Conservation (phyloP, 1,140 invertebrate genomes). For the Heterodera schachtii region DNA sequence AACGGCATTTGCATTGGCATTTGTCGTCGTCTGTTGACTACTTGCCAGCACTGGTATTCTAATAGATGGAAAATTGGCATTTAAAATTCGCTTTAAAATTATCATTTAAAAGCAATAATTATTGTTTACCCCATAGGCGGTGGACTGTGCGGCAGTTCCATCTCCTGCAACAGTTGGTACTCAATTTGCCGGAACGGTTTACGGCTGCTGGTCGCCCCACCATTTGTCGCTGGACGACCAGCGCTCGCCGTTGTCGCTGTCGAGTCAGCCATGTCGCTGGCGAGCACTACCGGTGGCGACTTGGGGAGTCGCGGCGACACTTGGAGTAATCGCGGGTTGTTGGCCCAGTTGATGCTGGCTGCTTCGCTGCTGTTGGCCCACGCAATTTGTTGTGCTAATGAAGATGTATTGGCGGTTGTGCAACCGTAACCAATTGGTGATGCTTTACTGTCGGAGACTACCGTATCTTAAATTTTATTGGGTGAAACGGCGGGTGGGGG, state of each 20-base stretch:
- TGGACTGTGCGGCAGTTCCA: slow-evolving; percentile 51
- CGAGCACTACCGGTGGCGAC: background rate
- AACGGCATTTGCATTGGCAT: background rate
- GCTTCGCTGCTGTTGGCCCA: too few relatives aligned
- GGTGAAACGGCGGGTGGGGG: too few relatives aligned
- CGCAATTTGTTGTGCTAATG: too few relatives aligned
- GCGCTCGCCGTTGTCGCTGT: background rate
- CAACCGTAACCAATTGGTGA: too few relatives aligned
- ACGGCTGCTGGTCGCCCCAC: background rate
- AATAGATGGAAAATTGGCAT: background rate
- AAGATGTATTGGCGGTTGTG: too few relatives aligned
- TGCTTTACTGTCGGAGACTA: too few relatives aligned
- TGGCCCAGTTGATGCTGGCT: too few relatives aligned
- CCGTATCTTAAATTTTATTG: too few relatives aligned
- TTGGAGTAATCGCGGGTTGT: background rate
- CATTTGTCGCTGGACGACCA: slow-evolving; percentile 18
- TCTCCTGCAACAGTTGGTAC: slow-evolving; percentile 55
- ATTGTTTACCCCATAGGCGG: slow-evolving; percentile 14
- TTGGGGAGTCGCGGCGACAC: background rate
- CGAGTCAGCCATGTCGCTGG: background rate
- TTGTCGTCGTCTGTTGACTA: background rate
- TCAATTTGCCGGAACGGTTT: slow-evolving; percentile 43
- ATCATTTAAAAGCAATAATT: background rate
- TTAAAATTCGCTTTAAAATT: background rate
- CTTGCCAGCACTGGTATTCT: background rate